Evolutionary conservation across 2,113 vertebrate species (phyloP), one percentile per base, ranked within the genome.

Genomic region (Uria aalge): DNA sequence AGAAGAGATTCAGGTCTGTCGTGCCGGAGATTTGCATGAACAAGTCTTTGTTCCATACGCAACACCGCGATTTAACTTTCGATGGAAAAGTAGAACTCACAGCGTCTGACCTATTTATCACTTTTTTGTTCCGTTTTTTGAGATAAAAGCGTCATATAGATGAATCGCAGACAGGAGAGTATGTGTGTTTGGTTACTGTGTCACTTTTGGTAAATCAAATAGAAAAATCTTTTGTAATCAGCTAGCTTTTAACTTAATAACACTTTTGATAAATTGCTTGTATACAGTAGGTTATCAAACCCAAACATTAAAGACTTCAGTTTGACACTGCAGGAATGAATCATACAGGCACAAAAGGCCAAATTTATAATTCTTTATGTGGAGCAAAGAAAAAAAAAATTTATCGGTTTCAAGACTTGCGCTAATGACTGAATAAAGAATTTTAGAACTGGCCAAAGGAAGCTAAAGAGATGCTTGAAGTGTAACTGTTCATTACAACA

Each of bases 151-250:
- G 66, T 53, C 56, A 9, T 55, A 59, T 20, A 68, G 36, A 92
- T 87, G 40, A 91, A 95, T 72, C 22, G 4, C 78, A 79, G 50
- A 59, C 19, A 82, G 9, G 4, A 13, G 47, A 69, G 15, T 69
- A 41, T 36, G 24, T 71, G 30, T 75, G 48, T 84, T 92, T 94
- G 26, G 74, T 88, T 90, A 62, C 38, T 52, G 38, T 82, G 62
- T 71, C 91, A 85, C 50, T 95, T 96, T 69, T 90, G 41, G 74
- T 85, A 94, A 95, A 90, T 76, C 57, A 95, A 62, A 64, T 29
- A 89, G 77, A 92, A 94, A 95, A 91, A 90, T 95, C 66, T 91
- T 91, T 72, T 79, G 56, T 76, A 95, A 92, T 96, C 89, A 90
- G 45, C 62, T 92, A 76, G 30, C 32, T 60, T 94, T 96, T 90